These are phyloP conservation scores for Drosophila fuyamai DNA, from an alignment of 1,140 invertebrate genomes.

Conservation along the genomic window DNA sequence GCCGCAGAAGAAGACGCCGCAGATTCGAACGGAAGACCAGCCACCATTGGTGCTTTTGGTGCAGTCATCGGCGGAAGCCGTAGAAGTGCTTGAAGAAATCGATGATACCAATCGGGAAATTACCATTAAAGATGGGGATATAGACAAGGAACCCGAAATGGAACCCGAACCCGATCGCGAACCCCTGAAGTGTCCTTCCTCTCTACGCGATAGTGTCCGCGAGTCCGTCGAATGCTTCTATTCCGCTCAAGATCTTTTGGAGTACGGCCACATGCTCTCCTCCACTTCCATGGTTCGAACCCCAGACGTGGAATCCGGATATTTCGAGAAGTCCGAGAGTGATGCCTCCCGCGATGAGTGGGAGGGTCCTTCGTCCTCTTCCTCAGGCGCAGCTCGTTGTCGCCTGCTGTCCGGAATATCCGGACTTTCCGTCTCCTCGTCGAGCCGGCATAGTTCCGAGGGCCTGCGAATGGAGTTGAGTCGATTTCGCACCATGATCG, in stretches of 20 bases:
- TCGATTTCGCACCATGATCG: constrained; percentile 71
- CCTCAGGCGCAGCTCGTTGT: constrained; percentile 24
- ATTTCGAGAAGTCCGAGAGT: constrained; percentile 78
- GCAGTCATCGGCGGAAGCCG: constrained; percentile 54
- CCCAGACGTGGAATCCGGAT: constrained; percentile 76
- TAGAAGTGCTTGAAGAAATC: constrained; percentile 54
- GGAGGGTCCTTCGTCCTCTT: constrained; percentile 39
- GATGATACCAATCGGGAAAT: constrained; percentile 29
- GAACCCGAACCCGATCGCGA: constrained; percentile 8
- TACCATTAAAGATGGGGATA: constrained; percentile 6
- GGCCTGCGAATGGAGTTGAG: constrained; percentile 69
- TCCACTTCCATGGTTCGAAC: constrained; percentile 58
- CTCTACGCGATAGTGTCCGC: constrained; percentile 67
- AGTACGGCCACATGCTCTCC: constrained; percentile 70
- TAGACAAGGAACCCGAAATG: constrained; percentile 7
- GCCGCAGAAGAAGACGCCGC: constrained; percentile 29
- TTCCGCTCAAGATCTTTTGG: constrained; percentile 77
- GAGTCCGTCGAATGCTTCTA: constrained; percentile 79
- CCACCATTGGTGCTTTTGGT: constrained; percentile 34
- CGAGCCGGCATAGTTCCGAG: constrained; percentile 59
- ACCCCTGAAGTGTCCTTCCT: constrained; percentile 27
- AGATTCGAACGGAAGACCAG: not conserved
- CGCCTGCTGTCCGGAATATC: constrained; percentile 28
- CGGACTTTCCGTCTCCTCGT: constrained; percentile 26
- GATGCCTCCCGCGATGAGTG: constrained; percentile 68